Base-by-base conservation (phyloP, 2,797 vertebrate genomes). In the Rhyacichthys aspro region DNA sequence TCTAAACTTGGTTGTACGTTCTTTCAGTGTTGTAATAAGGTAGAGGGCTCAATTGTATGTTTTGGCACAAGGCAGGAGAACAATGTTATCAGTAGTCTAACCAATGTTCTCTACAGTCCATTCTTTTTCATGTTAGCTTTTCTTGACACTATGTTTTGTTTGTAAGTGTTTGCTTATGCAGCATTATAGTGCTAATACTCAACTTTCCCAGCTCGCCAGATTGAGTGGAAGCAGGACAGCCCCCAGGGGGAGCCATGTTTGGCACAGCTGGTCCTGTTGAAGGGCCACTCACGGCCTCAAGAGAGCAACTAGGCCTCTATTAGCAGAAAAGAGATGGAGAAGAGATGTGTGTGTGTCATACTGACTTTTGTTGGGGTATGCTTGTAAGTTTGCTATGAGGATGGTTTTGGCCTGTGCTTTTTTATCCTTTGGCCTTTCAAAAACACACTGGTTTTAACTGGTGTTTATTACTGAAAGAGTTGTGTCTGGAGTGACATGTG, bases 181-280 rank as follows among this genome's bases (percentile, higher is more conserved):
- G 59, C 72, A 66, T 61, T 63, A 16, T 12, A 57, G 46, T 46
- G 12, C 63, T 28, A 28, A 55, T 62, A 60, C 36, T 72, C 49
- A 65, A 38, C 72, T 78, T 59, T 68, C 55, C 59, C 63, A 54
- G 65, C 46, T 57, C 8, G 70, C 41, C 66, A 72, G 70, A 78
- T 71, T 74, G 76, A 81, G 76, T 74, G 67, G 79, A 88, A 88
- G 76, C 87, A 59, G 85, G 81, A 78, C 77, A 72, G 68, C 72
- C 82, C 86, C 75, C 76, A 46, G 72, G 79, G 88, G 78, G 73
- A 53, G 70, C 61, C 66, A 23, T 54, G 44, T 81, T 82, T 74
- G 79, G 78, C 79, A 82, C 79, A 61, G 69, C 52, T 62, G 33
- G 72, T 61, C 71, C 55, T 36, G 52, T 28, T 44, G 70, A 78